Percentiles rank a stretch among this genome's conserved stretches.
phyloP scores from a whole-genome alignment of 2,888 invertebrate genomes.

The Epirrhoe tristata region DNA sequence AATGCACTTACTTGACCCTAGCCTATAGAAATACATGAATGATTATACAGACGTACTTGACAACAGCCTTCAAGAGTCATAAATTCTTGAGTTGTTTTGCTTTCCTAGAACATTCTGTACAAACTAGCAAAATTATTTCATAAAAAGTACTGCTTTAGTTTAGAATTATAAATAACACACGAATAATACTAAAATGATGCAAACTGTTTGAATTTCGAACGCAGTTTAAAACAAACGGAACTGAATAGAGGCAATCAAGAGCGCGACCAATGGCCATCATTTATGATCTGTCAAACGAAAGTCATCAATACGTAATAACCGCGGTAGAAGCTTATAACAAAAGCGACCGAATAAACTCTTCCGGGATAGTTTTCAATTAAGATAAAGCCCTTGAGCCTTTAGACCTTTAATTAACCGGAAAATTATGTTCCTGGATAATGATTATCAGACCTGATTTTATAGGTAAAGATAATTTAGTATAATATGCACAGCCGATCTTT shows the following conservation, averaged over 20 bases:
- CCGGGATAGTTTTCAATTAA: constrained; percentile 32
- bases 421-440: constrained; percentile 22
- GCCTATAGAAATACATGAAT: constrained; percentile 1
- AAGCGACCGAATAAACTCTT: constrained; percentile 24
- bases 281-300: constrained; percentile 3
- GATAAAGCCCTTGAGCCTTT: constrained; percentile 11
- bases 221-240: neutral
- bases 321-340: constrained; percentile 5
- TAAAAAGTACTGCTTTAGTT: too few species aligned
- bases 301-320: constrained; percentile 3
- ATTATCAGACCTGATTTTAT: constrained; percentile 4
- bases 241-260: neutral
- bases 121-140: neutral
- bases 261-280: neutral
- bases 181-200: neutral
- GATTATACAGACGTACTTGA: neutral
- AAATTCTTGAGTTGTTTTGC: neutral
- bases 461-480: neutral
- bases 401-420: constrained; percentile 24
- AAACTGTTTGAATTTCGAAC: neutral
- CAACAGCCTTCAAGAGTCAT: neutral
- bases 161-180: neutral
- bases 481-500: too few species aligned
- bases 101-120: neutral
- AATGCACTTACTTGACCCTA: constrained; percentile 15